Base-by-base conservation (phyloP, 2,797 vertebrate species). In the Peromyscus eremicus region DNA sequence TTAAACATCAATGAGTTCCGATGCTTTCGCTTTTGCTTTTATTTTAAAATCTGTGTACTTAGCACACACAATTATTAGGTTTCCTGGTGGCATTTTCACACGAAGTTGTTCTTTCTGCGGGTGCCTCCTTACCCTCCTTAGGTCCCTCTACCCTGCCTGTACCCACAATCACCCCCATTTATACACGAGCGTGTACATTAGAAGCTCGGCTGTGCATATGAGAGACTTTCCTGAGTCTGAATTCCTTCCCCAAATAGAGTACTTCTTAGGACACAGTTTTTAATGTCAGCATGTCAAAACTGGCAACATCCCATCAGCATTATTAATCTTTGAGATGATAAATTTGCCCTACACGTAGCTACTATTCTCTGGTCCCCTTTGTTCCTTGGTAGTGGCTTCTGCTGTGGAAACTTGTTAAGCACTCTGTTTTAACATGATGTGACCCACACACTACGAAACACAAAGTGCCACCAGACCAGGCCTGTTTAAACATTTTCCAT, bases 351-450 rank as follows among this genome's bases (percentile, higher is more conserved):
- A 89, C 83, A 60, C 46, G 43, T 25, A 94, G 91, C 82, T n/a
- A 80, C 19, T 71, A 3, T 66, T 75, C 82, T 92, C 70, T 55
- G 43, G 79, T 71, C 29, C 19, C 19, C 40, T 94, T 52, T 79
- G 80, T 89, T 64, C 14, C 84, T 3, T 89, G 70, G 34, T 89
- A 90, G 32, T 91, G 79, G 75, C 17, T 92, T 94, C n/a, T 86
- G 40, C 87, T 92, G 70, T 60, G 60, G 23, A 90, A 87, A 96
- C 49, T 49, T 77, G 60, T 84, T 84, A 85, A 77, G 55, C 85
- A 90, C 62, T 93, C 43, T 70, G 49, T 43, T 52, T 95, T 94
- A 93, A 68, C 23, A 66, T 49, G 37, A 43, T 0, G 43, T 68
- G 79, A 55, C 29, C 71, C 66, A 77, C 91, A 2, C 37, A 88